These are phyloP conservation scores for Gastrophryne carolinensis DNA, from an alignment of 2,797 vertebrate species.

Conservation along the genomic window DNA sequence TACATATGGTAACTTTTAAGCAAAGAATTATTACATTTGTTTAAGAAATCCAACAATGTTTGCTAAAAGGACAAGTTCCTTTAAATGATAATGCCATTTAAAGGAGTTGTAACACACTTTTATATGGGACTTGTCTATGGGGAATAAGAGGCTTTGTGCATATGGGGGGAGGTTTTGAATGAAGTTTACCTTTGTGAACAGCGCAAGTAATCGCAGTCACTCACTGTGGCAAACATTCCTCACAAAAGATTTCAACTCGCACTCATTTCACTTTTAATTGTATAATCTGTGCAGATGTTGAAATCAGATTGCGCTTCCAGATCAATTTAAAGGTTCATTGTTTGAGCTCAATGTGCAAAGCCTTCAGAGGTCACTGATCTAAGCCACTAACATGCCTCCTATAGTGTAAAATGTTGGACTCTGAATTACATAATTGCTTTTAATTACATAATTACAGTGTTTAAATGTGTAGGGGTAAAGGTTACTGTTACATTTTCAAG, in stretches of 20 bases:
- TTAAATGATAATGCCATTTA: conserved; percentile 29
- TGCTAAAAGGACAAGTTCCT: not conserved
- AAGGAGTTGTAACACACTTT: conserved; percentile 5
- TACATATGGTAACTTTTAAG: not conserved
- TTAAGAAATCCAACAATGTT: conserved; percentile 36
- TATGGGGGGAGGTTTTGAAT: not conserved
- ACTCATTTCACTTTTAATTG: conserved; percentile 52
- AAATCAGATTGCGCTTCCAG: conserved; percentile 57
- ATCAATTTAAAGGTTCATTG: conserved; percentile 82
- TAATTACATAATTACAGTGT: conserved; percentile 93
- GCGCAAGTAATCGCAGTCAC: conserved; percentile 2
- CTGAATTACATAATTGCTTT: conserved; percentile 95
- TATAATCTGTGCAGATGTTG: conserved; percentile 42
- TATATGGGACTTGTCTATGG: not conserved
- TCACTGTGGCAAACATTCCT: conserved; percentile 8
- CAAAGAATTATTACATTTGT: conserved; percentile 25
- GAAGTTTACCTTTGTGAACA: not conserved
- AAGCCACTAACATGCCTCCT: conserved; percentile 82
- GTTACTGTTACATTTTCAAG: conserved; percentile 85
- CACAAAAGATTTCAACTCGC: conserved; percentile 38
- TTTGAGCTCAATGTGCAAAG: conserved; percentile 83
- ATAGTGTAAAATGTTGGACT: conserved; percentile 76
- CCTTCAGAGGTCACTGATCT: conserved; percentile 83
- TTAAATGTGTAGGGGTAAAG: conserved; percentile 86
- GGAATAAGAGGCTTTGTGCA: not conserved